These are phyloP conservation scores for Tetragonula carbonaria DNA, from an alignment of 2,888 invertebrate species.

Conservation along the genomic window DNA sequence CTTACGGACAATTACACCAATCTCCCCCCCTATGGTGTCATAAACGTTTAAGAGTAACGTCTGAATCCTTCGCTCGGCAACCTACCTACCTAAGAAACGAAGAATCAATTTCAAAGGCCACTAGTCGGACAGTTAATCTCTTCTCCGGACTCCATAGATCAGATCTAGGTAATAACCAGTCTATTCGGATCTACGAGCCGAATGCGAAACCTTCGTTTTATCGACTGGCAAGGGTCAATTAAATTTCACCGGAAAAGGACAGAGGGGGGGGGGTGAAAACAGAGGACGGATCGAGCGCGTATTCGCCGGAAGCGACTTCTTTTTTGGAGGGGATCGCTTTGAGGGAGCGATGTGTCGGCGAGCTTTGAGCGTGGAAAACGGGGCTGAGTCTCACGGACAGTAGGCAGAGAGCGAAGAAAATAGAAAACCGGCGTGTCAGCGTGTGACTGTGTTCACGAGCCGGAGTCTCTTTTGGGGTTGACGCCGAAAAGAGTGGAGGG, in stretches of 20 bases:
- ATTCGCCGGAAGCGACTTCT: constrained; percentile 27
- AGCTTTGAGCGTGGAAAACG: constrained; percentile 31
- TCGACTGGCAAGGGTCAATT: constrained; percentile 13
- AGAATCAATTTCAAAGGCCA: constrained; percentile 10
- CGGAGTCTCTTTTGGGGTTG: constrained; percentile 11
- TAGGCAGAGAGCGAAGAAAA: constrained; percentile 32
- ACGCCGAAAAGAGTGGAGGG: constrained; percentile 35
- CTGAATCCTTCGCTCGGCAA: not conserved
- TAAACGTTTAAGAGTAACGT: not conserved
- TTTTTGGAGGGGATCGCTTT: constrained; percentile 21
- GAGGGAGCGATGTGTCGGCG: constrained; percentile 12
- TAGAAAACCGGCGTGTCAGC: constrained; percentile 28
- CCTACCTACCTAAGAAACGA: not conserved
- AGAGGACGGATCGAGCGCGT: constrained; percentile 8
- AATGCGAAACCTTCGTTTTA: not conserved
- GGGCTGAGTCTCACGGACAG: not conserved
- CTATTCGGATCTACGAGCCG: not conserved
- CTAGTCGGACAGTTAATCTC: constrained; percentile 2
- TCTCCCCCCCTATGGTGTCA: not conserved
- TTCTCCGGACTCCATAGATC: constrained; percentile 2
- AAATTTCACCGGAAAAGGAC: constrained; percentile 2
- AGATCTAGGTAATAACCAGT: not conserved
- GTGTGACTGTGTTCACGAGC: not conserved
- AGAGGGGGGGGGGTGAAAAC: too few relatives aligned
- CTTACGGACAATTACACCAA: too few relatives aligned